Conservation (phyloP, 2,113 vertebrate species). For the Dicentrarchus labrax region DNA sequence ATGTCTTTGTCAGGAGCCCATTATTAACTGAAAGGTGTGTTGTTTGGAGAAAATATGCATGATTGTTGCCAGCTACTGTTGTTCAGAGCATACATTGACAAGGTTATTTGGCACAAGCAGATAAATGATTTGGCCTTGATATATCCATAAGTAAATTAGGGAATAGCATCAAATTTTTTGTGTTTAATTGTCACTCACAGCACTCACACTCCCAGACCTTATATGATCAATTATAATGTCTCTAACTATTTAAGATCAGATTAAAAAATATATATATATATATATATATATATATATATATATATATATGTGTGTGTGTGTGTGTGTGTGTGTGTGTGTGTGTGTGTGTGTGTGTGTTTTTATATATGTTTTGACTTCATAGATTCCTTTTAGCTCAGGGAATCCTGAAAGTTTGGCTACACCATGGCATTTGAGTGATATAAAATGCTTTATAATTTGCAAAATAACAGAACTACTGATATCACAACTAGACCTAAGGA, state of each 20-base stretch:
- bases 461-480: background rate
- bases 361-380: background rate
- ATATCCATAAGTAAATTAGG: background rate
- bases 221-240: background rate
- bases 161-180: background rate
- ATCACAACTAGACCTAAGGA: background rate
- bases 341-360: no score
- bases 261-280: no score
- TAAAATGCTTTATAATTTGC: background rate
- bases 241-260: background rate
- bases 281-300: no score
- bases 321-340: no score
- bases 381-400: background rate
- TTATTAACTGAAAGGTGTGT: background rate
- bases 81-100: background rate
- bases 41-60: background rate
- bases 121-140: background rate
- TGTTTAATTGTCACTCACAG: background rate
- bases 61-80: background rate
- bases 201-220: background rate
- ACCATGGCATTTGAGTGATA: background rate
- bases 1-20: background rate
- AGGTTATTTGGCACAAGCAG: background rate
- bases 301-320: no score
- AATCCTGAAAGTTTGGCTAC: slow-evolving; percentile 12